Evolutionary conservation across 2,797 vertebrate species (phyloP).

Genomic region (Syngnathus acus): DNA sequence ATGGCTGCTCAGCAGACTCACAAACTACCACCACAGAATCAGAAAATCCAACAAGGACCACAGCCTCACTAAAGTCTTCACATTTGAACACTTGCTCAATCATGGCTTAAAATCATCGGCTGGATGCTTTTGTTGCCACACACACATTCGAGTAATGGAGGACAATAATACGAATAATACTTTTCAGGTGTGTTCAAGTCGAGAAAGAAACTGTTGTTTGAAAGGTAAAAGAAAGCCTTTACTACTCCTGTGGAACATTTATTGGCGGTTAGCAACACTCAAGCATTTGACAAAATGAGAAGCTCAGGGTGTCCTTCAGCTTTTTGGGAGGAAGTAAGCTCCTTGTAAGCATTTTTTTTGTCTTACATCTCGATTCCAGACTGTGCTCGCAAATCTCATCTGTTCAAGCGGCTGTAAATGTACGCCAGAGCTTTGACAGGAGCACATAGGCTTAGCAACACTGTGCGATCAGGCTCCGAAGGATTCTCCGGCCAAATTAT

Average conservation of each 20-base stretch:
- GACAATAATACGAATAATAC: background rate
- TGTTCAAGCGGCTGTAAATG: background rate
- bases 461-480: background rate
- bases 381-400: background rate
- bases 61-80: conserved; percentile 8
- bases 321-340: background rate
- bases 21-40: conserved; percentile 36
- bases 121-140: background rate
- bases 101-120: background rate
- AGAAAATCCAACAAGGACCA: conserved; percentile 31
- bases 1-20: conserved; percentile 56
- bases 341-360: background rate
- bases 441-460: background rate
- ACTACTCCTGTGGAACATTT: background rate
- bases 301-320: background rate
- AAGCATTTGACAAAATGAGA: conserved; percentile 3
- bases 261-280: background rate
- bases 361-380: background rate
- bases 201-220: background rate
- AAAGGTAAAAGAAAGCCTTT: background rate
- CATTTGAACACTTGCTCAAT: background rate
- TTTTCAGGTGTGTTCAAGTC: background rate
- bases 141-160: background rate
- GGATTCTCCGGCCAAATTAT: background rate
- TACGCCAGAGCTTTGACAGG: background rate